Evolutionary conservation across 2,113 vertebrate species (phyloP).

Genomic region (Anas platyrhynchos): DNA sequence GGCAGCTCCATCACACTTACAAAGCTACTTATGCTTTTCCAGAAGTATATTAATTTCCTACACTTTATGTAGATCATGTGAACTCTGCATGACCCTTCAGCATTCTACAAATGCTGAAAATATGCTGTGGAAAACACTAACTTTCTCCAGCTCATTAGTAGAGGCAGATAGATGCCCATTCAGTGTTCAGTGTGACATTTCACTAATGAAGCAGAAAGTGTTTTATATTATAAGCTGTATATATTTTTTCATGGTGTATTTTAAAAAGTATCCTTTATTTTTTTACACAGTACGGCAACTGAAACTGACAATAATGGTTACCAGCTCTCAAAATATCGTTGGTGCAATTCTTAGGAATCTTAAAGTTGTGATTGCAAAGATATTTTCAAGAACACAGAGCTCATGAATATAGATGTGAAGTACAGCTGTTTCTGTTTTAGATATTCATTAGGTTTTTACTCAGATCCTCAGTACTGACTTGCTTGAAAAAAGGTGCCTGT

Average conservation of each 20-base stretch:
- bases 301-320: neutral
- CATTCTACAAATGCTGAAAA: neutral
- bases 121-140: neutral
- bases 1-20: neutral
- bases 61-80: neutral
- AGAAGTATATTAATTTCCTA: neutral
- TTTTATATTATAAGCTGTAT: neutral
- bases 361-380: neutral
- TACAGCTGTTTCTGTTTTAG: neutral
- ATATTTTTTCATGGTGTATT: neutral
- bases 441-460: neutral
- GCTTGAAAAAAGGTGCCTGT: neutral
- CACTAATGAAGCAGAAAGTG: neutral
- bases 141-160: neutral
- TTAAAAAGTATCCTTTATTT: neutral
- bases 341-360: neutral
- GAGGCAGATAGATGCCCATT: neutral
- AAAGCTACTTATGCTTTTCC: constrained; percentile 22
- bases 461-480: neutral
- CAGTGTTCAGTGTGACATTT: neutral
- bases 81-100: neutral
- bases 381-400: neutral
- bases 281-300: neutral
- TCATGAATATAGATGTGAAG: constrained; percentile 15
- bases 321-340: neutral